These are phyloP conservation scores for Ictalurus furcatus DNA, from an alignment of 2,113 vertebrate genomes.

Conservation along the genomic window DNA sequence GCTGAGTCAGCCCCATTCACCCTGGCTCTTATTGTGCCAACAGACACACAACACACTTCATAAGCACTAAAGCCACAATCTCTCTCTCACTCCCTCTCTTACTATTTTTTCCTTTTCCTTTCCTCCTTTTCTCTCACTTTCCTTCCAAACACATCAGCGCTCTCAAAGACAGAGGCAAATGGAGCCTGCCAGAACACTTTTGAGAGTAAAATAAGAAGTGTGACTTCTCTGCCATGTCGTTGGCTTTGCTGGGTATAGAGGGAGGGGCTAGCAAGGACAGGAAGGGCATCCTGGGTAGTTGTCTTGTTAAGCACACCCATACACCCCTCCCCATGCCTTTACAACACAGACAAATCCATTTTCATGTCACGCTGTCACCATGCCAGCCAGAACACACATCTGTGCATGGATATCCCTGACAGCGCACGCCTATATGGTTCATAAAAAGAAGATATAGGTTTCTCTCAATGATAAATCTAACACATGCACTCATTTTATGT, in stretches of 20 bases:
- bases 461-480: conserved; percentile 60
- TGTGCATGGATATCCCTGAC: conserved; percentile 50
- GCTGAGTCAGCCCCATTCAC: conserved; percentile 80
- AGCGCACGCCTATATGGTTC: conserved; percentile 33
- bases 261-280: conserved; percentile 9
- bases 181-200: conserved; percentile 68
- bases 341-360: conserved; percentile 65
- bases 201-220: conserved; percentile 57
- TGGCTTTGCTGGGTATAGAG: conserved; percentile 23
- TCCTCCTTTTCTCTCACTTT: neutral
- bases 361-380: conserved; percentile 65
- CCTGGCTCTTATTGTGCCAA: conserved; percentile 74
- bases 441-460: conserved; percentile 43
- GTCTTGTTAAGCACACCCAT: conserved; percentile 57
- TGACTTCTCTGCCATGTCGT: conserved; percentile 27
- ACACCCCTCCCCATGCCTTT: neutral
- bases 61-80: conserved; percentile 56
- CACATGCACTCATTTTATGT: conserved; percentile 49
- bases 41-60: conserved; percentile 69
- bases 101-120: neutral
- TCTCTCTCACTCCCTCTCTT: conserved; percentile 12
- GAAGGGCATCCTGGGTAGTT: conserved; percentile 41
- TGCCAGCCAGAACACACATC: conserved; percentile 51
- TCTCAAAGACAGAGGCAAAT: conserved; percentile 56
- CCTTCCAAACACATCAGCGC: neutral